phyloP scores from a whole-genome alignment of 2,888 invertebrate species.

The Alsophila aescularia region DNA sequence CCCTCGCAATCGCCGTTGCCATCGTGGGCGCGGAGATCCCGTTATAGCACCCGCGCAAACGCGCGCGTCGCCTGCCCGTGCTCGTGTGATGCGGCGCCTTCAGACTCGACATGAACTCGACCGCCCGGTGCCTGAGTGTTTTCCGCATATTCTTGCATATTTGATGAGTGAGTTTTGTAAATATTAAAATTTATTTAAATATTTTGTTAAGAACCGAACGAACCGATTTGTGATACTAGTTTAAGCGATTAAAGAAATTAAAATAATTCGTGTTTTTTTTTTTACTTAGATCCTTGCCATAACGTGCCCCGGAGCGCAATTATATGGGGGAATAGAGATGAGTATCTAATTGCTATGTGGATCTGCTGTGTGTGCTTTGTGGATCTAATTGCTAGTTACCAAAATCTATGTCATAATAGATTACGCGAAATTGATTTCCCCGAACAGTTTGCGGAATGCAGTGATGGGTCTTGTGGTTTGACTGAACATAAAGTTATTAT shows the following conservation, averaged over 20 bases:
- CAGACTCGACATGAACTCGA: not conserved
- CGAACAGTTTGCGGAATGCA: too few species aligned
- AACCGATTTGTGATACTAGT: conserved; percentile 52
- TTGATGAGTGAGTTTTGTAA: not conserved
- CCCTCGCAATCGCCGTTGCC: conserved; percentile 48
- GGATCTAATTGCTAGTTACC: too few species aligned
- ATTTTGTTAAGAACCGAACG: conserved; percentile 17
- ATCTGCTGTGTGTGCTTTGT: too few species aligned
- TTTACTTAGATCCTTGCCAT: too few species aligned
- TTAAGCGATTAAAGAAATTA: conserved; percentile 7
- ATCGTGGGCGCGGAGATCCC: conserved; percentile 42
- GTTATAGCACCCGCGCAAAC: conserved; percentile 54
- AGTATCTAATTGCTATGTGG: too few species aligned
- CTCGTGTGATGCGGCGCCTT: conserved; percentile 42
- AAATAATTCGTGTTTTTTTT: not conserved
- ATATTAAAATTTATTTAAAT: not conserved
- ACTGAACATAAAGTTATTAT: too few species aligned
- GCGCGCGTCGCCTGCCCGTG: conserved; percentile 43
- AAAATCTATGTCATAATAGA: too few species aligned
- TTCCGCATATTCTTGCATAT: too few species aligned
- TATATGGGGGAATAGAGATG: too few species aligned
- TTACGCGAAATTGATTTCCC: too few species aligned
- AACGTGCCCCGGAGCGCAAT: too few species aligned
- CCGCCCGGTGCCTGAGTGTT: not conserved
- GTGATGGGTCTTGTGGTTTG: too few species aligned